Evolutionary conservation across 2,113 vertebrate species (phyloP).

Genomic region (Phyllostomus discolor): DNA sequence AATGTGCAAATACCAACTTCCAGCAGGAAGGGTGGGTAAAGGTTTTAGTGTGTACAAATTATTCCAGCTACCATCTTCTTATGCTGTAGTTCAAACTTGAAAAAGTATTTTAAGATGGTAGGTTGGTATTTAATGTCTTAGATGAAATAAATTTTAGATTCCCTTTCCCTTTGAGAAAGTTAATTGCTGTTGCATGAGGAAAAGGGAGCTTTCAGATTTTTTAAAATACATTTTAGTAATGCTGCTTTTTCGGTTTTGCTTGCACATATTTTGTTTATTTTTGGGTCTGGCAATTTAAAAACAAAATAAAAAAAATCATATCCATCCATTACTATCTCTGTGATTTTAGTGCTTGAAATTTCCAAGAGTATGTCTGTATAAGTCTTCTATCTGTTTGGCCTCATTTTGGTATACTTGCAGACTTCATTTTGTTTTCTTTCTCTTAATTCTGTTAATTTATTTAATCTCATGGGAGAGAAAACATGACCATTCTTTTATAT

Average conservation of each 20-base stretch:
- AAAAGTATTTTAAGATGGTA: constrained; percentile 58
- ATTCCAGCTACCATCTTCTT: constrained; percentile 66
- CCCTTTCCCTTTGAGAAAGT: constrained; percentile 40
- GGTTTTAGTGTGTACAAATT: constrained; percentile 3
- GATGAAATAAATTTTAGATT: constrained; percentile 45
- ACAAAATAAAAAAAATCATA: constrained; percentile 79
- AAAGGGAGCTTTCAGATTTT: constrained; percentile 66
- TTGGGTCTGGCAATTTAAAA: constrained; percentile 88
- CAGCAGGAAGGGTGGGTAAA: constrained; percentile 50
- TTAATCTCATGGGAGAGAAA: constrained; percentile 83
- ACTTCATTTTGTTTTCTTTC: constrained; percentile 93
- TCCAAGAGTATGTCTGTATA: constrained; percentile 82
- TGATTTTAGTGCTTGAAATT: constrained; percentile 87
- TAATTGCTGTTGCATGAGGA: constrained; percentile 53
- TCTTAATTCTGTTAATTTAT: constrained; percentile 85
- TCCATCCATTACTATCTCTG: constrained; percentile 86
- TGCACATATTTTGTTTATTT: constrained; percentile 82
- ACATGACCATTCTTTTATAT: constrained; percentile 83
- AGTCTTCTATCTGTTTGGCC: constrained; percentile 88
- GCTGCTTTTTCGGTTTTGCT: constrained; percentile 78
- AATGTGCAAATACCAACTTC: constrained; percentile 16
- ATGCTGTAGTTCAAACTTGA: constrained; percentile 48
- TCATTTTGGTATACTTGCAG: constrained; percentile 87
- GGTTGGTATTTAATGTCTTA: constrained; percentile 38
- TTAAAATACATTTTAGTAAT: constrained; percentile 65